A percentile compares a stretch with the other conserved stretches of the same genome.
Evolutionary conservation across 1,140 invertebrate species (phyloP).

Genomic region (Idris sp.): DNA sequence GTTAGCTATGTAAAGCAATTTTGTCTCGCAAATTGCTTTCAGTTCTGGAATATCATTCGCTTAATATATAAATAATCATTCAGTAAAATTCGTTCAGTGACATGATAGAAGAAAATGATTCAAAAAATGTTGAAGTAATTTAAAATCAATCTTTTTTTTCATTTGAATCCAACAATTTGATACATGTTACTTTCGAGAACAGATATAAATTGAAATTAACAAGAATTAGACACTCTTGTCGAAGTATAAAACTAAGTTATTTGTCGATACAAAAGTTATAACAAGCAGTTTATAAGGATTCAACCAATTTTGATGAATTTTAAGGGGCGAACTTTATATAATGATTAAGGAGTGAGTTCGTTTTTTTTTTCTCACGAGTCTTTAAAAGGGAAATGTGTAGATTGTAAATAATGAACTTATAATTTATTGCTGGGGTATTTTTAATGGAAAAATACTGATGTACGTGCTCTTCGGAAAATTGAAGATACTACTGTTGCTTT

Average conservation of each 20-base stretch:
- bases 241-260: too few relatives aligned
- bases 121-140: too few relatives aligned
- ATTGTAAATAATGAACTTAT: constrained; percentile 52
- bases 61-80: constrained; percentile 9
- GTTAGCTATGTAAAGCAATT: constrained; percentile 44
- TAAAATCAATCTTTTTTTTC: too few relatives aligned
- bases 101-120: too few relatives aligned
- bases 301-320: constrained; percentile 2
- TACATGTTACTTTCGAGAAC: too few relatives aligned
- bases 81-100: too few relatives aligned
- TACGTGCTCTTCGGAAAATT: constrained; percentile 60
- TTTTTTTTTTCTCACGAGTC: neutral
- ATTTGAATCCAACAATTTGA: too few relatives aligned
- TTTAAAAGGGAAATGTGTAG: constrained; percentile 33
- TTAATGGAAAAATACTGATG: constrained; percentile 62
- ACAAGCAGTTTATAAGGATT: neutral
- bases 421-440: constrained; percentile 39
- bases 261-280: neutral
- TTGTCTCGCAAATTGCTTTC: constrained; percentile 38
- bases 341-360: constrained; percentile 17
- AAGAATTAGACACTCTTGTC: too few relatives aligned
- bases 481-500: constrained; percentile 55
- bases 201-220: too few relatives aligned
- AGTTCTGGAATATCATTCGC: constrained; percentile 16
- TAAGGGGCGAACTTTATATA: constrained; percentile 8